phyloP scores from a whole-genome alignment of 1,140 invertebrate species.

The Helicoverpa armigera region DNA sequence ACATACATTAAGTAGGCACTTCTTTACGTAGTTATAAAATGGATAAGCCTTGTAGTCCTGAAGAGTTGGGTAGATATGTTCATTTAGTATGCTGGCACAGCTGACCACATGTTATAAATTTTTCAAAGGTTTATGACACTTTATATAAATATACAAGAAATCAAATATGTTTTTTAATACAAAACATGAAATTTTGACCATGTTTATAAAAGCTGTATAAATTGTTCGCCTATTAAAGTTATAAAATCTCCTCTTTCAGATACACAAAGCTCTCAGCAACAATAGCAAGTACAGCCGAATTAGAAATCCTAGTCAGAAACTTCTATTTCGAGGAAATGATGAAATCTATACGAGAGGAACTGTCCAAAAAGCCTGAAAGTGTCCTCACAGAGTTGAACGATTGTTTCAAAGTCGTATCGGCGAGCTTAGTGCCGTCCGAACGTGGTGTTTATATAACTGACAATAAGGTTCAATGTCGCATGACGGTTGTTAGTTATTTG shows the following conservation, averaged over 20 bases:
- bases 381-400: conserved; percentile 85
- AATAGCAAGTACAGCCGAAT: conserved; percentile 91
- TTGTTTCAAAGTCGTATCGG: conserved; percentile 83
- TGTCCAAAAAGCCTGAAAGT: conserved; percentile 79
- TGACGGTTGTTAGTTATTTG: conserved; percentile 86
- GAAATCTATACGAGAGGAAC: conserved; percentile 87
- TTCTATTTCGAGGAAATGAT: conserved; percentile 93
- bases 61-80: too few relatives aligned
- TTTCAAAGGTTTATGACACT: too few relatives aligned
- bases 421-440: conserved; percentile 80
- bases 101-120: too few relatives aligned
- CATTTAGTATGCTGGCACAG: too few relatives aligned
- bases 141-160: too few relatives aligned
- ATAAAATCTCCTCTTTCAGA: conserved; percentile 74
- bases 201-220: not conserved
- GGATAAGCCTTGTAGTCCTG: too few relatives aligned
- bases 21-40: too few relatives aligned
- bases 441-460: conserved; percentile 86
- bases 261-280: conserved; percentile 92
- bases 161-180: too few relatives aligned
- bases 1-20: too few relatives aligned
- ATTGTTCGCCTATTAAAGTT: not conserved
- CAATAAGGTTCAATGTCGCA: conserved; percentile 88
- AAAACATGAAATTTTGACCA: too few relatives aligned
- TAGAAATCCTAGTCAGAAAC: conserved; percentile 91